These are phyloP conservation scores for Choristoneura rosaceana DNA, from an alignment of 2,888 invertebrate genomes.

Conservation along the genomic window DNA sequence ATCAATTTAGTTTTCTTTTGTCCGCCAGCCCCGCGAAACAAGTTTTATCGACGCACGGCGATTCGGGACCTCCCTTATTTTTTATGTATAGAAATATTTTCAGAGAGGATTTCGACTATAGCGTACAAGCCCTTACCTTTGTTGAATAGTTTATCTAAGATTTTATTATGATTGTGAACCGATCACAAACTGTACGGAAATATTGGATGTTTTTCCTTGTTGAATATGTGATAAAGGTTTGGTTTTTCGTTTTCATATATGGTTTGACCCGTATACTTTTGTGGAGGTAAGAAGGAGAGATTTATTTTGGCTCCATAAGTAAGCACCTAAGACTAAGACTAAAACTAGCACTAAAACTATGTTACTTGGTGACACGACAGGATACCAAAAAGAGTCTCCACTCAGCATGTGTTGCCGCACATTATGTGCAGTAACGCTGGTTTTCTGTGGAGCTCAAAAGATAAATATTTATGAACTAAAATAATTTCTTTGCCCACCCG, in stretches of 20 bases:
- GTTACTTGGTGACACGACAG: too few species aligned
- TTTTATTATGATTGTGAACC: constrained; percentile 41
- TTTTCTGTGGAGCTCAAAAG: too few species aligned
- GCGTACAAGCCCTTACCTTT: constrained; percentile 35
- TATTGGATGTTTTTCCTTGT: constrained; percentile 29
- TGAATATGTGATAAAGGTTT: constrained; percentile 27
- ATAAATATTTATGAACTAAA: too few species aligned
- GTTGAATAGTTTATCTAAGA: constrained; percentile 41
- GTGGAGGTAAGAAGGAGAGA: too few species aligned
- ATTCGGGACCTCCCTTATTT: constrained; percentile 33
- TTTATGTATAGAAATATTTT: constrained; percentile 42
- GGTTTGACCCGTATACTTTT: constrained; percentile 11
- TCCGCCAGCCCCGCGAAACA: constrained; percentile 23
- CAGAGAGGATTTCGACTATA: constrained; percentile 22
- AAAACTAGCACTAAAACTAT: too few species aligned
- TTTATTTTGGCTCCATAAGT: too few species aligned
- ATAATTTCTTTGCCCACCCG: too few species aligned
- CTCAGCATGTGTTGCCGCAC: too few species aligned
- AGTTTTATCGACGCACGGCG: constrained; percentile 32
- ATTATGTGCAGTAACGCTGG: too few species aligned
- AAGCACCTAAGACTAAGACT: too few species aligned
- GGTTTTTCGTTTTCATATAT: constrained; percentile 14
- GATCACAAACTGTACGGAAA: constrained; percentile 30
- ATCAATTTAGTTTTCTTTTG: constrained; percentile 27
- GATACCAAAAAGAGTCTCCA: too few species aligned